Evolutionary conservation across 1,140 invertebrate species (phyloP), one percentile per base, ranked within the genome.

Genomic region (Paracyclopina nana): DNA sequence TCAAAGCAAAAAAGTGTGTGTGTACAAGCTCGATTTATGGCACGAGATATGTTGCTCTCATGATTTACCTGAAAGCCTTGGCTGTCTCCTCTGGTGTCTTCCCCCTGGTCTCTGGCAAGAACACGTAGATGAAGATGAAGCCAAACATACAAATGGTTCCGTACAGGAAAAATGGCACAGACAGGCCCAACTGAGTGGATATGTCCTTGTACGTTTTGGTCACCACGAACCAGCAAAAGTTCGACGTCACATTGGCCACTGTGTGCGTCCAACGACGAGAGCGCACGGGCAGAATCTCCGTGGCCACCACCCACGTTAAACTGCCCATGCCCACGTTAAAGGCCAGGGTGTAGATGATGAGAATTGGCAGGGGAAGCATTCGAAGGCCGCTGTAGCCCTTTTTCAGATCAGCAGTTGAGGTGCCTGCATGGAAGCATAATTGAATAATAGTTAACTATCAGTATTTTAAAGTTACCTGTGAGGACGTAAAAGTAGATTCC

Each of bases 191-290:
- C 14, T 48, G 27, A 16, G 12, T 28, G 45, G 27, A 48, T 12
- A 48, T 27, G 14, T 48, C 45, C 25, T 48, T 26, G 27, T 28
- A 48, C 12, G 45, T 48, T 28, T 48, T 48, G 16, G 45, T 48
- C 9, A 48, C 45, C 9, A 48, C 45, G 25, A 48, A 48, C 45
- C 45, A 48, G 24, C 45, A 48, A 14, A 48, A 28, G 42, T 44
- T 48, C 14, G 45, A 31, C 12, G 45, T 27, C 29, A 28, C 27
- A 28, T 48, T 48, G 25, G 45, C 25, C 12, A 48, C 30, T 24
- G 45, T 27, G n/a, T 48, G 45, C 9, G 45, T 48, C 45, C 45
- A 48, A 14, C 27, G 22, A 28, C 20, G 4, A 14, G 45, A 48
- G 6, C 27, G 45, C 12, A 48, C 25, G 6, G 45, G 45, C 9